Percentiles rank a stretch among this genome's conserved stretches.
These are phyloP conservation scores for Catostylus mosaicus DNA, from an alignment of 30 jellyfish, hydroid and myxozoan species.

Conservation along the genomic window DNA sequence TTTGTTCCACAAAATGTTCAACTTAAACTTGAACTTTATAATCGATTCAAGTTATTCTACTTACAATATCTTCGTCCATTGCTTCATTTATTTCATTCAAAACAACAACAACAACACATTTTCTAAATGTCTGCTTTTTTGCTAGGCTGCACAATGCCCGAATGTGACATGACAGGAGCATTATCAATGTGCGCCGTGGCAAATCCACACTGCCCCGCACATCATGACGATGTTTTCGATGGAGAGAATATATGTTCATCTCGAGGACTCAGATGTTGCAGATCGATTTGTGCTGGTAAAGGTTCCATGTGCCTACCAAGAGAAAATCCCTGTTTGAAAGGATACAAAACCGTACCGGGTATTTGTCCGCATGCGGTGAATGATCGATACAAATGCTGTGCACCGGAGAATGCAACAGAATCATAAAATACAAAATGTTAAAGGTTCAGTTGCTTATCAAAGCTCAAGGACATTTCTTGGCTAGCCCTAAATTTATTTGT, in stretches of 20 bases:
- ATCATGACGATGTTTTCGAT: conserved; percentile 87
- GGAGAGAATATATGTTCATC: conserved; percentile 59
- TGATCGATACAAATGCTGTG: conserved; percentile 82
- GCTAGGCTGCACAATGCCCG: conserved; percentile 95
- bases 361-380: conserved; percentile 72
- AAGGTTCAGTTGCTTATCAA: too few species aligned
- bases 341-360: conserved; percentile 73
- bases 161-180: conserved; percentile 86
- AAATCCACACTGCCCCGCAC: conserved; percentile 84
- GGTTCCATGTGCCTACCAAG: conserved; percentile 76
- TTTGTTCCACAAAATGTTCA: too few species aligned
- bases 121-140: background rate
- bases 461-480: too few species aligned
- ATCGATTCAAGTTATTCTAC: too few species aligned
- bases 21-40: too few species aligned
- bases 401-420: conserved; percentile 57
- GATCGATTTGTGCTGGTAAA: conserved; percentile 84
- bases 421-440: too few species aligned
- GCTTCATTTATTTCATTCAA: too few species aligned
- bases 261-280: conserved; percentile 84
- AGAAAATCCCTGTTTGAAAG: conserved; percentile 68
- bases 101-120: background rate
- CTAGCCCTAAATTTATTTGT: too few species aligned
- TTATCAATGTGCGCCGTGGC: conserved; percentile 89
- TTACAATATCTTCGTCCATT: too few species aligned